Percentiles rank a stretch among this genome's conserved stretches.
phyloP scores from a whole-genome alignment of 2,888 invertebrate genomes.

The Anthrax anthrax region DNA sequence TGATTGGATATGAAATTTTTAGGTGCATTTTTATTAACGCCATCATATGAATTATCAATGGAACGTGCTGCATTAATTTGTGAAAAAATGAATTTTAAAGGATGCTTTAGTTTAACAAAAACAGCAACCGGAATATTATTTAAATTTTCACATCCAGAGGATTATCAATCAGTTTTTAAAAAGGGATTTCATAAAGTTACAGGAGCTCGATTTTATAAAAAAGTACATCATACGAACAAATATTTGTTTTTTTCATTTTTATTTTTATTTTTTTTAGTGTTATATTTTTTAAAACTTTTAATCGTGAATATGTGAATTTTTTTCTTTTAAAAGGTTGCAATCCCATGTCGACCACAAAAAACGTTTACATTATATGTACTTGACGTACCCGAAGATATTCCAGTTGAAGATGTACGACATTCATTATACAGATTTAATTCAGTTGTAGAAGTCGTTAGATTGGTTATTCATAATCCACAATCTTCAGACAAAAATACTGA shows the following conservation, averaged over 20 bases:
- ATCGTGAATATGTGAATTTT: too few relatives aligned
- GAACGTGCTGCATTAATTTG: constrained; percentile 74
- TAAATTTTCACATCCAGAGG: constrained; percentile 75
- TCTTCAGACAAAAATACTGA: constrained; percentile 15
- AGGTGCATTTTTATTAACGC: constrained; percentile 70
- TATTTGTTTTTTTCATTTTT: too few relatives aligned
- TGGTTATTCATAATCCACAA: constrained; percentile 37
- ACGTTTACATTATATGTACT: constrained; percentile 73
- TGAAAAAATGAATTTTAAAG: constrained; percentile 79
- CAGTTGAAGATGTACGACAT: constrained; percentile 70
- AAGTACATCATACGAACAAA: too few relatives aligned
- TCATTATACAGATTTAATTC: constrained; percentile 66
- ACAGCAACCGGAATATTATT: constrained; percentile 79
- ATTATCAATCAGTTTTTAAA: constrained; percentile 72
- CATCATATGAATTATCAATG: constrained; percentile 72
- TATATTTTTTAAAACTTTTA: too few relatives aligned
- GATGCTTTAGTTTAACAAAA: constrained; percentile 73
- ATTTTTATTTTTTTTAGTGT: too few relatives aligned
- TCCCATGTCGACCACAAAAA: constrained; percentile 74
- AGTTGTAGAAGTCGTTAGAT: constrained; percentile 63
- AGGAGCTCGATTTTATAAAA: constrained; percentile 71
- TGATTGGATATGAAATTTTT: too few relatives aligned
- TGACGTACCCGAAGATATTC: constrained; percentile 71
- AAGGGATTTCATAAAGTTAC: constrained; percentile 80
- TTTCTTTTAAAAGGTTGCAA: too few relatives aligned